phyloP scores from a whole-genome alignment of 2,113 vertebrate species.

The Notiomystis cincta region DNA sequence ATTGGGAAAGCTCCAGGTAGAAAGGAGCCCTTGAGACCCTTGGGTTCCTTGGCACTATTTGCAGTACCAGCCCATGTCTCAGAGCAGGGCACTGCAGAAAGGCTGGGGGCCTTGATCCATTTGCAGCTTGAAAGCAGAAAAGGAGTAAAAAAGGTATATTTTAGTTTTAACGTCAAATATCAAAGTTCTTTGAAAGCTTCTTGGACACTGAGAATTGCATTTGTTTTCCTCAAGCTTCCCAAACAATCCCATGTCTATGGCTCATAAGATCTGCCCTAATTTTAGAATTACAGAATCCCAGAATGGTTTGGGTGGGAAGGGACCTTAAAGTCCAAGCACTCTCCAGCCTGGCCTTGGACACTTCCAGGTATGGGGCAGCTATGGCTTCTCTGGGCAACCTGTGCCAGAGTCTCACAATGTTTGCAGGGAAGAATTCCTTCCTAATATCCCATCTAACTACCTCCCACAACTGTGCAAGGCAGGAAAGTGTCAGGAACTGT shows the following conservation, averaged over 20 bases:
- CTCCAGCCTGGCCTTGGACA: neutral
- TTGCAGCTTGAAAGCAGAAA: neutral
- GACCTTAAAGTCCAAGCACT: neutral
- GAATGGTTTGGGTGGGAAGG: neutral
- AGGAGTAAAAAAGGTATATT: accelerated
- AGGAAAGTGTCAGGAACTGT: neutral
- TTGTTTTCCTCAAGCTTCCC: neutral
- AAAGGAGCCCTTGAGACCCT: neutral
- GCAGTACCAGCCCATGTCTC: neutral
- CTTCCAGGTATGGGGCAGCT: neutral
- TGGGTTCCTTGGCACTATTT: neutral
- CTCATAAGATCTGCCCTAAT: neutral
- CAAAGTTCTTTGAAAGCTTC: neutral
- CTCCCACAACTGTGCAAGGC: neutral
- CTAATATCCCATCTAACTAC: neutral
- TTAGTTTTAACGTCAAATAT: neutral
- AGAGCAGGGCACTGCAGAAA: neutral
- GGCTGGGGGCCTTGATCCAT: neutral
- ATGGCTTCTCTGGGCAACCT: neutral
- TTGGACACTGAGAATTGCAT: neutral
- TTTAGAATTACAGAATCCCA: neutral
- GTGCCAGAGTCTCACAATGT: neutral
- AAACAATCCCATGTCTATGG: neutral
- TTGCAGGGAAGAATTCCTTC: neutral
- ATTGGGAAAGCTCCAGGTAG: neutral